Conservation (phyloP, 2,888 invertebrate species). For the Athalia cordata region DNA sequence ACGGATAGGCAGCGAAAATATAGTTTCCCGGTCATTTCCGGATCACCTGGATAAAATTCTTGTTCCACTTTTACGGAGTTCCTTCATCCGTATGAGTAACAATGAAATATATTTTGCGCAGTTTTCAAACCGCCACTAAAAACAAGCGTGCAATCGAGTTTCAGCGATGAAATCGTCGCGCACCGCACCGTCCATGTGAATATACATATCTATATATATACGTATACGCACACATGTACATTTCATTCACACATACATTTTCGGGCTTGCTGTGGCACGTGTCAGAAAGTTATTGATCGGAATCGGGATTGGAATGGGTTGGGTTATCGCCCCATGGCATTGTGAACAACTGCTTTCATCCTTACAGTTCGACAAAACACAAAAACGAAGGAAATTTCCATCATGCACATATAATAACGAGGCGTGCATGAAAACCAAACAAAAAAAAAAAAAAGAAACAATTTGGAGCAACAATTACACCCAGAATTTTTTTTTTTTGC, state of each 20-base stretch:
- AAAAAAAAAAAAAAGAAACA: not conserved
- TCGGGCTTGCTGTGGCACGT: slow-evolving; percentile 34
- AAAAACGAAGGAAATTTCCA: not conserved
- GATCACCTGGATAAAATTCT: slow-evolving; percentile 5
- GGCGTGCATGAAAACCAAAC: not conserved
- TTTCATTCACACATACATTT: not conserved
- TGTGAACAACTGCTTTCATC: slow-evolving; percentile 34
- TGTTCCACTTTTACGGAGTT: not conserved
- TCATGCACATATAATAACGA: not conserved
- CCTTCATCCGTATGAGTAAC: too few relatives aligned
- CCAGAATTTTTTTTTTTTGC: too few relatives aligned
- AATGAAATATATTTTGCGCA: too few relatives aligned
- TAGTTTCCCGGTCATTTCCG: too few relatives aligned
- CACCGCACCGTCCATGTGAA: slow-evolving; percentile 22
- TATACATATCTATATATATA: not conserved
- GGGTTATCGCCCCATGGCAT: slow-evolving; percentile 27
- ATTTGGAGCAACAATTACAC: not conserved
- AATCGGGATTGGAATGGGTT: slow-evolving; percentile 38
- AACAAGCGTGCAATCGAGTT: not conserved
- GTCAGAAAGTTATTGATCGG: slow-evolving; percentile 44
- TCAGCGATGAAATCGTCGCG: slow-evolving; percentile 19
- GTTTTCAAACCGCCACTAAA: too few relatives aligned
- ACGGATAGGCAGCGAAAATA: too few relatives aligned
- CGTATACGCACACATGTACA: not conserved
- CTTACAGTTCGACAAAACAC: not conserved